Evolutionary conservation across 2,888 invertebrate genomes (phyloP).

Genomic region (Cephus pulcher): DNA sequence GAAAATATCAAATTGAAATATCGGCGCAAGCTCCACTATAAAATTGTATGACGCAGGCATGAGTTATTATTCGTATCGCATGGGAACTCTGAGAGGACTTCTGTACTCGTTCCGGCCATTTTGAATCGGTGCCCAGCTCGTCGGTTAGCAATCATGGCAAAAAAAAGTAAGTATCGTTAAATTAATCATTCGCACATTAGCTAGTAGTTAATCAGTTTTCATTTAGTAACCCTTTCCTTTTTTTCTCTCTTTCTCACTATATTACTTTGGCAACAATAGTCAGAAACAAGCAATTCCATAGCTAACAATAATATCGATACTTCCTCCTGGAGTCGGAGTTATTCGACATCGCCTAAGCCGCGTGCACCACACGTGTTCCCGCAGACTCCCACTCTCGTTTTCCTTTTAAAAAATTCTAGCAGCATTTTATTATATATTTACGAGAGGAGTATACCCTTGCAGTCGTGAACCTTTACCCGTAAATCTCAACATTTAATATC

Average conservation of each 20-base stretch:
- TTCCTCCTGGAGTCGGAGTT: not conserved
- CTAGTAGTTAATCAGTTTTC: conserved; percentile 11
- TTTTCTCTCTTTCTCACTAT: conserved; percentile 21
- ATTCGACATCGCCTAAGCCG: conserved; percentile 2
- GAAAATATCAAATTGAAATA: conserved; percentile 20
- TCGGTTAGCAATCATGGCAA: conserved; percentile 29
- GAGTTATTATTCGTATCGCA: not conserved
- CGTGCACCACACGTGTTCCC: not conserved
- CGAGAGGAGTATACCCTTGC: not conserved
- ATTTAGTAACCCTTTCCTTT: conserved; percentile 7
- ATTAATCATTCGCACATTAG: conserved; percentile 24
- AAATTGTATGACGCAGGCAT: not conserved
- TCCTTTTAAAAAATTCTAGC: not conserved
- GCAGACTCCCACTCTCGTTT: not conserved
- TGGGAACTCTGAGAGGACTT: not conserved
- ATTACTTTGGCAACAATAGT: conserved; percentile 33
- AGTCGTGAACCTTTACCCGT: not conserved
- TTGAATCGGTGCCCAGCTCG: conserved; percentile 20
- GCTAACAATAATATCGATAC: not conserved
- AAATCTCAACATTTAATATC: not conserved
- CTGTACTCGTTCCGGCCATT: conserved; percentile 1
- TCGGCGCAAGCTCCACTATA: conserved; percentile 21
- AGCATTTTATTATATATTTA: not conserved
- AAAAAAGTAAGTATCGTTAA: conserved; percentile 19
- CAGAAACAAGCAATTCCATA: conserved; percentile 14